These are phyloP conservation scores for Eudyptes chrysolophus DNA, from an alignment of 2,113 vertebrate genomes.

Conservation along the genomic window DNA sequence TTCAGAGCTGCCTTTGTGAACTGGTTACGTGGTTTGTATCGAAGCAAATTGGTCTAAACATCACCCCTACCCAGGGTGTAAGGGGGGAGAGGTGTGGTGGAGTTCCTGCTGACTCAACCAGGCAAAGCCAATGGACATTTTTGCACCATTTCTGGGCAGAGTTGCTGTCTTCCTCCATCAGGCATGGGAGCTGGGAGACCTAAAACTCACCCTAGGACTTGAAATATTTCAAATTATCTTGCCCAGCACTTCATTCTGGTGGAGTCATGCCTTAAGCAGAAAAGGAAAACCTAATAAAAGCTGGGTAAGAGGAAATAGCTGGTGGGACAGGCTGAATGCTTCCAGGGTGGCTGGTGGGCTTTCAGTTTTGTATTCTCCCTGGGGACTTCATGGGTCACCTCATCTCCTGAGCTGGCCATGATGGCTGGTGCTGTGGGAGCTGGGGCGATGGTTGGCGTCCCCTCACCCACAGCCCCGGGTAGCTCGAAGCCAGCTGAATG, in stretches of 20 bases:
- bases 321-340: not conserved
- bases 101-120: not conserved
- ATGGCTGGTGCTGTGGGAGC: not conserved
- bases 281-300: not conserved
- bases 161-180: not conserved
- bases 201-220: not conserved
- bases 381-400: rapidly evolving
- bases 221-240: not conserved
- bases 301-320: not conserved
- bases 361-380: not conserved
- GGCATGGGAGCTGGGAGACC: not conserved
- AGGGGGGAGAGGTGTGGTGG: rapidly evolving
- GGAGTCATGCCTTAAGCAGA: not conserved
- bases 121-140: not conserved
- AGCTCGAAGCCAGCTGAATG: not conserved
- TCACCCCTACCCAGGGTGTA: rapidly evolving
- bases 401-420: not conserved
- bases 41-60: not conserved
- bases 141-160: not conserved
- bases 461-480: not conserved
- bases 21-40: rapidly evolving
- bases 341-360: not conserved
- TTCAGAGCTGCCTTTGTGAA: not conserved
- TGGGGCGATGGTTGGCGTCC: rapidly evolving
- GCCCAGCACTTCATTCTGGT: not conserved